Conservation (phyloP, 2,888 invertebrate species). For the Amphipyra berbera region DNA sequence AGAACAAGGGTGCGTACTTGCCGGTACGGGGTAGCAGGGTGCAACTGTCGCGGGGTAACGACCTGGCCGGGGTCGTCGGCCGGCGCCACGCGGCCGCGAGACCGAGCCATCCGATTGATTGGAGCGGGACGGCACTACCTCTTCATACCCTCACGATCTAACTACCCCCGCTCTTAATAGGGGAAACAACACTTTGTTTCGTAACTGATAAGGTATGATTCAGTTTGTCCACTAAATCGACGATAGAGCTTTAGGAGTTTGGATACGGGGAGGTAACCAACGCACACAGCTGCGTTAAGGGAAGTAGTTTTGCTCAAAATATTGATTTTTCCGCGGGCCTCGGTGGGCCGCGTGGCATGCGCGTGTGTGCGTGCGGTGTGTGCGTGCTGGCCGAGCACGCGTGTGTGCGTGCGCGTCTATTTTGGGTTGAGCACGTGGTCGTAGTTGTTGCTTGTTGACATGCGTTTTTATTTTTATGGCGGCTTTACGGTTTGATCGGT, state of each 20-base stretch:
- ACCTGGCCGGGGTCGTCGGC: slow-evolving; percentile 86
- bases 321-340: slow-evolving; percentile 88
- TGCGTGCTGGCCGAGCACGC: slow-evolving; percentile 40
- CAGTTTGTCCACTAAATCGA: slow-evolving; percentile 59
- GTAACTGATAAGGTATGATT: slow-evolving; percentile 79
- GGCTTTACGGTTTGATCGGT: slow-evolving; percentile 75
- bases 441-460: slow-evolving; percentile 88
- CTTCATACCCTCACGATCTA: slow-evolving; percentile 79
- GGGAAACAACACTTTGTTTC: slow-evolving; percentile 79
- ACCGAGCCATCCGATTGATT: slow-evolving; percentile 86
- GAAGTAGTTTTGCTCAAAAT: slow-evolving; percentile 90
- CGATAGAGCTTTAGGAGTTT: slow-evolving; percentile 67
- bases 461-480: slow-evolving; percentile 87
- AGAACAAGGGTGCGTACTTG: slow-evolving; percentile 83
- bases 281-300: slow-evolving; percentile 83
- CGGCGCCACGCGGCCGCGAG: slow-evolving; percentile 87
- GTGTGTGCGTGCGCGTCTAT: slow-evolving; percentile 81
- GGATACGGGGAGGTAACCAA: slow-evolving; percentile 63
- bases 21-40: slow-evolving; percentile 86
- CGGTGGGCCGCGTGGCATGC: slow-evolving; percentile 71
- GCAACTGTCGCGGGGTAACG: slow-evolving; percentile 87
- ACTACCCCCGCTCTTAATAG: slow-evolving; percentile 78
- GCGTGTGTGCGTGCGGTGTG: slow-evolving; percentile 64
- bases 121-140: slow-evolving; percentile 83
- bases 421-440: slow-evolving; percentile 88